A percentile compares a stretch with the other conserved stretches of the same genome.
phyloP scores from a whole-genome alignment of 2,888 invertebrate genomes.

The Eurytoma adleriae region DNA sequence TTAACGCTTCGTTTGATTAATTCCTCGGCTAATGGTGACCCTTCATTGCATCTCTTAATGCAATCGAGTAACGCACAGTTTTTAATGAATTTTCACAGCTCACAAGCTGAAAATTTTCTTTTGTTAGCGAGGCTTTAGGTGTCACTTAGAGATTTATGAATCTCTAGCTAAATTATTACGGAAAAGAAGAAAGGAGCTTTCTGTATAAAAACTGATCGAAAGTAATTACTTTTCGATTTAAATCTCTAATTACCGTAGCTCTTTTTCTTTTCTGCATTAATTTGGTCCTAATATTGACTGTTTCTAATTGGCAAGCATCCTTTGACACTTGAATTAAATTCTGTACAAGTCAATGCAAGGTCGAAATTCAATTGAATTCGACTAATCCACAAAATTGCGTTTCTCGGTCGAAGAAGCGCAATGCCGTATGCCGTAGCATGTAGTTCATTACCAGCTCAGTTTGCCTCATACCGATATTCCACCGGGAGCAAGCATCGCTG shows the following conservation, averaged over 20 bases:
- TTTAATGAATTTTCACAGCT: slow-evolving; percentile 36
- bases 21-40: slow-evolving; percentile 21
- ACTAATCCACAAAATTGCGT: too few species aligned
- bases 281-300: not conserved
- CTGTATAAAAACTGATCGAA: slow-evolving; percentile 16
- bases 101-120: not conserved
- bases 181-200: not conserved
- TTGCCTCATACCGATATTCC: not conserved
- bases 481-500: not conserved
- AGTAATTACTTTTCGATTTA: slow-evolving; percentile 17
- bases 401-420: too few species aligned
- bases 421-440: too few species aligned
- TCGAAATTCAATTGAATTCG: too few species aligned
- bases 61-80: slow-evolving; percentile 1
- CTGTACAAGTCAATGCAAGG: too few species aligned
- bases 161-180: slow-evolving; percentile 35
- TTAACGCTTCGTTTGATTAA: slow-evolving; percentile 14
- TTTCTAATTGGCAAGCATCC: too few species aligned
- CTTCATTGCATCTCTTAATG: slow-evolving; percentile 7
- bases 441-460: not conserved
- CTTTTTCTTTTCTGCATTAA: not conserved
- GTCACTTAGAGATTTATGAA: slow-evolving; percentile 20
- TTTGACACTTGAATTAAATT: too few species aligned
- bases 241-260: not conserved
- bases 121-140: not conserved